Base-by-base conservation (phyloP, 2,888 invertebrate genomes). In the Trichogramma evanescens region DNA sequence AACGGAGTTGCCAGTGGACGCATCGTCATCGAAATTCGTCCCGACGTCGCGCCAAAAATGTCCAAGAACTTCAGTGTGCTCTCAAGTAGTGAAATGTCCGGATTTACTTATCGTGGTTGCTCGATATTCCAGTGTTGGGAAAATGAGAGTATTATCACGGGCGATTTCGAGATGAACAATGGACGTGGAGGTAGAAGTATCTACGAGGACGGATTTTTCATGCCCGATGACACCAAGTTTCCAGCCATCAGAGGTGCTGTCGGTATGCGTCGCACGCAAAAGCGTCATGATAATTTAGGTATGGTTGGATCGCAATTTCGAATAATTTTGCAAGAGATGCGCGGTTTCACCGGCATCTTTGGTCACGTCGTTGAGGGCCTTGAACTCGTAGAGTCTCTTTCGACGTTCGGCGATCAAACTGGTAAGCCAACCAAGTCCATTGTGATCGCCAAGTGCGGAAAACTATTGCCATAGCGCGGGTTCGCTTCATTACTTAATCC, bases 271-370 rank as follows among this genome's bases (percentile, higher is more conserved):
- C 82, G 91, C 50, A 88, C 89, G 61, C 89, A 90, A 74, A 88
- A 88, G 75, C 84, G 89, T 41, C 89, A 89, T 79, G 89, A 90
- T 75, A 88, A 87, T 70, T 80, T 87, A 68, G 89, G 90, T 54
- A 84, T 89, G 82, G 90, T 91, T n/a, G 91, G 90, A 39, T 90
- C 90, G 61, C 91, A 91, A 77, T 91, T 91, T 79, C 86, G 91
- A 66, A 86, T 91, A 66, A 88, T 91, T 68, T 79, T 91, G 70
- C 87, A 89, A 68, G 89, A 91, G 75, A 90, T 89, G 88, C 83
- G 89, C 64, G 89, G 89, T 50, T 91, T 91, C 78, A 89, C 90
- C 5, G 90, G 88, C 49, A 90, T 91, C 66, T 91, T 91, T 74
- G 91, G 87, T 44, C 86, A 86, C 78, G 89, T 91, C 9, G 85